phyloP scores from a whole-genome alignment of 2,113 vertebrate species.

The Gymnobelideus leadbeateri region DNA sequence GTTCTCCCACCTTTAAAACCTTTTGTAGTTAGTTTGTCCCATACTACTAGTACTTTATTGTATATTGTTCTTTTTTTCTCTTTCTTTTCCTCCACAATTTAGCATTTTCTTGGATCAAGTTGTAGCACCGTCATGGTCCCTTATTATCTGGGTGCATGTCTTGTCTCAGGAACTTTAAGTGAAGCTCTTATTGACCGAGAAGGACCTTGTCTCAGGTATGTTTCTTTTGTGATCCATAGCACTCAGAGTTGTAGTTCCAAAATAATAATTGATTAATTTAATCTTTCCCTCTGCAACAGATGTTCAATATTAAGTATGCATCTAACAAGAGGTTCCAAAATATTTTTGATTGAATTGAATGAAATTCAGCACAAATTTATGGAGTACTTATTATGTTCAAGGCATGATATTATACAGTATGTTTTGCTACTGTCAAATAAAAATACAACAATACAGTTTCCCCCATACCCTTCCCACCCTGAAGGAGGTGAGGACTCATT shows the following conservation, averaged over 20 bases:
- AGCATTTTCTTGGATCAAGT: not conserved
- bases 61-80: not conserved
- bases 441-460: constrained; percentile 36
- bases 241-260: not conserved
- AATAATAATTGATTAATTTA: not conserved
- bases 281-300: not conserved
- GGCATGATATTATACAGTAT: not conserved
- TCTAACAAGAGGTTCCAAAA: constrained; percentile 9
- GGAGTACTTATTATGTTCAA: constrained; percentile 19
- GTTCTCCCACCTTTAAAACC: constrained; percentile 3
- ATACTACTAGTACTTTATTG: not conserved
- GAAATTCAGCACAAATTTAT: not conserved
- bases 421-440: constrained; percentile 48
- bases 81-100: not conserved
- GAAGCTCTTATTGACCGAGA: not conserved
- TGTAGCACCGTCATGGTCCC: not conserved
- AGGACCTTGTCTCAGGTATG: not conserved
- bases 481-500: constrained; percentile 46
- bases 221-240: not conserved
- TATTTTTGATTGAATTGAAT: not conserved
- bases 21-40: not conserved
- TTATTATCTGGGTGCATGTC: not conserved
- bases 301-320: not conserved
- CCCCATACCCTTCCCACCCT: not conserved
- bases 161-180: not conserved